Conservation (phyloP, 2,888 invertebrate species). For the Reticulitermes lucifugus region DNA sequence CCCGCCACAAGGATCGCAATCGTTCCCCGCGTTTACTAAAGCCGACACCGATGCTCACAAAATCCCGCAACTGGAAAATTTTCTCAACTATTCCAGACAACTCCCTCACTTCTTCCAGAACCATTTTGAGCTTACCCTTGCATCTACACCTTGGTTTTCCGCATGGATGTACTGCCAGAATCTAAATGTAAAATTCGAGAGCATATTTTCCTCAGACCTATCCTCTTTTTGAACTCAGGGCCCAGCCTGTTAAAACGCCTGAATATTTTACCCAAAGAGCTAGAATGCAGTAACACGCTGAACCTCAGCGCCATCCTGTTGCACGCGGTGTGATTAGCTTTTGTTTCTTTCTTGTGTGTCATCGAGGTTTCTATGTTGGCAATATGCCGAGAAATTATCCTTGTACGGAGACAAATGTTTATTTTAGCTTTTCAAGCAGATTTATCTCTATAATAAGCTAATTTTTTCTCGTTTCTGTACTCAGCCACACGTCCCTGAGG, state of each 20-base stretch:
- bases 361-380: not conserved
- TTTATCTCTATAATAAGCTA: not conserved
- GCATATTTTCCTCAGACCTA: too few species aligned
- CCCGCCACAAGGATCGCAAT: too few species aligned
- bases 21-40: too few species aligned
- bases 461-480: not conserved
- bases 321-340: not conserved
- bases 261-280: not conserved
- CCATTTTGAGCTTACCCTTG: too few species aligned
- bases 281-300: not conserved
- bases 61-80: too few species aligned
- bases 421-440: conserved; percentile 7
- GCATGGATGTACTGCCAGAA: too few species aligned
- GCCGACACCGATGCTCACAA: too few species aligned
- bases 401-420: conserved; percentile 18
- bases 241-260: not conserved
- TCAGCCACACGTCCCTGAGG: not conserved
- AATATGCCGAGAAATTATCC: conserved; percentile 4
- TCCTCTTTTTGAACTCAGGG: too few species aligned
- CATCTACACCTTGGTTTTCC: too few species aligned
- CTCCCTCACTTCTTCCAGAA: too few species aligned
- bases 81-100: too few species aligned
- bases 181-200: too few species aligned
- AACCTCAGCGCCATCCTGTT: not conserved
- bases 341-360: not conserved